These are phyloP conservation scores for Etheostoma nigrum DNA, from an alignment of 2,797 vertebrate genomes.

Conservation along the genomic window DNA sequence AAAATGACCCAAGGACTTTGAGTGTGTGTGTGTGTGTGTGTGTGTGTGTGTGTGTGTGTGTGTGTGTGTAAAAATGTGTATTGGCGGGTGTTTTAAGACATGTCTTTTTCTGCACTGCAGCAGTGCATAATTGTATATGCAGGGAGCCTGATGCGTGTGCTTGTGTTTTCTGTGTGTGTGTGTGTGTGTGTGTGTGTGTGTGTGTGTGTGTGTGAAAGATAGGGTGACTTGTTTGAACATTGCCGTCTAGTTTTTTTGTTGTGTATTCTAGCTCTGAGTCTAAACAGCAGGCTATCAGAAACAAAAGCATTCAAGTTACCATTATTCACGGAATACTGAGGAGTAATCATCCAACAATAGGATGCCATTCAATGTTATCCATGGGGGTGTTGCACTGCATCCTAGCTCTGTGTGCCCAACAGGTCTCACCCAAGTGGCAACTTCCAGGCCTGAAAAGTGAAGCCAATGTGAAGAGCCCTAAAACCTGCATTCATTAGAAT, in stretches of 20 bases:
- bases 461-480: too few relatives aligned
- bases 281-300: neutral
- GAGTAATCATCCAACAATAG: neutral
- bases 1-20: constrained; percentile 53
- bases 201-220: neutral
- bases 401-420: too few relatives aligned
- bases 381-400: too few relatives aligned
- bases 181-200: neutral
- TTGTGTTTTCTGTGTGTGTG: neutral
- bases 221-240: constrained; percentile 9
- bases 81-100: too few relatives aligned
- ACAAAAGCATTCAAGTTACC: neutral
- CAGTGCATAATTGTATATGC: too few relatives aligned
- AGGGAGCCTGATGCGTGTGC: neutral
- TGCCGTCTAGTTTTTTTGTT: neutral
- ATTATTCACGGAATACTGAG: neutral
- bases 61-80: too few relatives aligned
- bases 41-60: too few relatives aligned
- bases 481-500: too few relatives aligned
- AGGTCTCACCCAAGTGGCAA: too few relatives aligned
- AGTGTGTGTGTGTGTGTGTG: neutral
- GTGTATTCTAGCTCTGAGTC: neutral
- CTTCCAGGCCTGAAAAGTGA: too few relatives aligned
- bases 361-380: too few relatives aligned
- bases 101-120: too few relatives aligned